Evolutionary conservation across 2,797 vertebrate species (phyloP), one percentile per base, ranked within the genome.

Genomic region (Eulemur mongoz): DNA sequence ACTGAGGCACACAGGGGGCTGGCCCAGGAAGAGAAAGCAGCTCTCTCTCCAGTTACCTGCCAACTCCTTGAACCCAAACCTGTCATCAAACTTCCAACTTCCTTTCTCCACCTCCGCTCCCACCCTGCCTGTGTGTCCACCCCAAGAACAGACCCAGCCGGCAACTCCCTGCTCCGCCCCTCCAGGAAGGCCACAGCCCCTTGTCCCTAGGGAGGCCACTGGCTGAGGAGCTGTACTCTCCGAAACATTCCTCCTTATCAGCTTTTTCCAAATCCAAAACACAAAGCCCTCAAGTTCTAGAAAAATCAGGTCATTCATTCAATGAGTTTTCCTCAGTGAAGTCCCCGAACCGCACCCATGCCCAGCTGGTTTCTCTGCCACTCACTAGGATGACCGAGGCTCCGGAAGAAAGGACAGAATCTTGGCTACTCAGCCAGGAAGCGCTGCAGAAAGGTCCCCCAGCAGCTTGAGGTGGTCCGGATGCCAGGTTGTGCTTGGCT

Each of bases 381-480:
- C 96, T 97, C 93, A 98, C 97, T 63, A 84, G 67, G 88, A 89
- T 48, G 54, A 54, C 27, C 0, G 18, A 73, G 20, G 81, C 61
- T 90, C 76, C 90, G 25, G 63, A 59, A 59, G 78, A 86, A 84
- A 63, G 45, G 69, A 43, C 25, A 72, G 90, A 63, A 78, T 90
- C 84, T 89, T 9, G 0, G 85, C 10, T 7, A 38, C 43, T 86
- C 40, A 54, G 89, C 48, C 89, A 20, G 38, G 90, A 72, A 88
- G 75, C 12, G 38, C 59, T 87, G 48, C 5, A 3, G 30, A 50
- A 69, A 63, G 86, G 52, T 38, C 38, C 35, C 48, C 35, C 10
- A 25, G 59, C 20, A 38, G 59, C 50, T 30, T 12, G 32, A 54
- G 67, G 70, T 8, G 54, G 69, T 27, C 70, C 75, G 8, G 65